Evolutionary conservation across 2,888 invertebrate species (phyloP).

Genomic region (Parnassius apollo): DNA sequence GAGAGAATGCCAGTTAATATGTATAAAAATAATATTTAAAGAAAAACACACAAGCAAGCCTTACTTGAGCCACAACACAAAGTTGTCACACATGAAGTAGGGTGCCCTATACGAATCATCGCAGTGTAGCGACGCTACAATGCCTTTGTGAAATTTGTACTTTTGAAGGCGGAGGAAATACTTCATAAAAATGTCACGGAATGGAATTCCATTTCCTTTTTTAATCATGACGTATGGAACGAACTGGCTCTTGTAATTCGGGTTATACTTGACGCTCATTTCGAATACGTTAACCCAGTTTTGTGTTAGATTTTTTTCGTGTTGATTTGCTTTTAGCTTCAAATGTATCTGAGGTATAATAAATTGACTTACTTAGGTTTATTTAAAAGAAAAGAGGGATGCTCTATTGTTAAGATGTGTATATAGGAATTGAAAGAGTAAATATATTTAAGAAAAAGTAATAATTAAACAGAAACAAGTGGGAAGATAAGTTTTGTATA

Average conservation of each 20-base stretch:
- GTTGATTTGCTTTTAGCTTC: background rate
- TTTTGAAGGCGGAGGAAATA: conserved; percentile 30
- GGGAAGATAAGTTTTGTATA: no score
- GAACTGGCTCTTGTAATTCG: conserved; percentile 1
- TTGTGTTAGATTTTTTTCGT: background rate
- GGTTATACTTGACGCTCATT: background rate
- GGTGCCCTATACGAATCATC: conserved; percentile 26
- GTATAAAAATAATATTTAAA: conserved; percentile 4
- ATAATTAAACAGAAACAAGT: no score
- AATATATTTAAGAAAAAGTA: no score
- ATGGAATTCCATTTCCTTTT: conserved; percentile 18
- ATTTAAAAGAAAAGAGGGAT: no score
- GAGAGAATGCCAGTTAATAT: background rate
- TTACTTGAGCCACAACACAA: conserved; percentile 28
- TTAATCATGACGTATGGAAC: conserved; percentile 19
- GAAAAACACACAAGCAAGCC: conserved; percentile 18
- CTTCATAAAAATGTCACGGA: conserved; percentile 25
- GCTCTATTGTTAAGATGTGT: no score
- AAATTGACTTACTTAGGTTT: no score
- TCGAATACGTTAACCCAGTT: background rate
- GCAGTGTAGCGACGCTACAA: conserved; percentile 25
- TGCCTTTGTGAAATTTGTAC: conserved; percentile 33
- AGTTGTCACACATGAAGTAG: conserved; percentile 28
- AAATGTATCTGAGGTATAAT: no score
- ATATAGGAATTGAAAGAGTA: no score